These are phyloP conservation scores for Pseudomyrmex flavicornis DNA, from an alignment of 1,140 invertebrate species.

Conservation along the genomic window DNA sequence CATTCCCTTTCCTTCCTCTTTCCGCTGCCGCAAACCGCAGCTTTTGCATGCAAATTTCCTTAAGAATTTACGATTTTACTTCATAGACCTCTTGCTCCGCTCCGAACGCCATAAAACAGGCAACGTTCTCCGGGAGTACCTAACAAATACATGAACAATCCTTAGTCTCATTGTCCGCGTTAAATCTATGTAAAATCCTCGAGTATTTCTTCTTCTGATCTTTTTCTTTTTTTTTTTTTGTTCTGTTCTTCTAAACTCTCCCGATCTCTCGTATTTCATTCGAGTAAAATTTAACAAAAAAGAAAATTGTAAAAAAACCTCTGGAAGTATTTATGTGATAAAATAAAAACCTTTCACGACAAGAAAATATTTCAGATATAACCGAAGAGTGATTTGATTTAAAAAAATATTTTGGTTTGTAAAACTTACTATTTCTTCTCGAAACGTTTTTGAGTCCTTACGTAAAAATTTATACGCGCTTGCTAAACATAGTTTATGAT, in stretches of 20 bases:
- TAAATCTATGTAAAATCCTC: slow-evolving; percentile 47
- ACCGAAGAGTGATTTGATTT: background rate
- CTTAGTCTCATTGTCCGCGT: slow-evolving; percentile 41
- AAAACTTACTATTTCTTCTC: background rate
- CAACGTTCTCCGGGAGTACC: slow-evolving; percentile 25
- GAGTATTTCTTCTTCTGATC: slow-evolving; percentile 1
- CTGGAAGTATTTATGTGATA: background rate
- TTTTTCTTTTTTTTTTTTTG: background rate
- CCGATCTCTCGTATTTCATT: background rate
- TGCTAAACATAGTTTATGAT: background rate
- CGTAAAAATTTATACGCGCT: background rate
- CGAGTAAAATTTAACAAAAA: background rate
- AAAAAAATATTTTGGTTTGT: too few species aligned
- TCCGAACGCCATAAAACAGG: slow-evolving; percentile 50
- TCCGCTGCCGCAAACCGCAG: slow-evolving; percentile 47
- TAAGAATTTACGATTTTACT: slow-evolving; percentile 61
- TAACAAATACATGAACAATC: slow-evolving; percentile 53
- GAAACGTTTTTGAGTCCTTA: too few species aligned
- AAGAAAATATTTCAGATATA: background rate
- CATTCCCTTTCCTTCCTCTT: slow-evolving; percentile 42
- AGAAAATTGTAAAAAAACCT: background rate
- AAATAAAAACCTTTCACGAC: background rate
- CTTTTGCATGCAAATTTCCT: slow-evolving; percentile 61
- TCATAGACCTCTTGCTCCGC: slow-evolving; percentile 45
- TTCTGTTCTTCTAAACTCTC: background rate